These are phyloP conservation scores for Toxotes lorentzi DNA, from an alignment of 2,797 vertebrate species.

Conservation along the genomic window DNA sequence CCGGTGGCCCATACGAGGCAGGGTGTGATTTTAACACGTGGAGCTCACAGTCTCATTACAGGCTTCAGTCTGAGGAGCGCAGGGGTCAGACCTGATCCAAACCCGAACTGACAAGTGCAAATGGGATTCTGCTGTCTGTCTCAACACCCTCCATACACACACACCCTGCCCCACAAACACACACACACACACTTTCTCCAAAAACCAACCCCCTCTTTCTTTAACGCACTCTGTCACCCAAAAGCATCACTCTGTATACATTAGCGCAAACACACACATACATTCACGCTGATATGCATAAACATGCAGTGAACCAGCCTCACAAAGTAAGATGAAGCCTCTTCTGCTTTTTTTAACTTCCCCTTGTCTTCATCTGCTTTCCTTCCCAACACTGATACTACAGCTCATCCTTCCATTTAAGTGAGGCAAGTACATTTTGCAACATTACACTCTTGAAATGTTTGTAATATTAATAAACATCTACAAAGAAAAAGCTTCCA, in stretches of 20 bases:
- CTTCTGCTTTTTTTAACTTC: constrained; percentile 11
- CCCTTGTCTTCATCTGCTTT: constrained; percentile 13
- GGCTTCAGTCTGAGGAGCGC: constrained; percentile 69
- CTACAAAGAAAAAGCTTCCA: not conserved
- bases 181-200: constrained; percentile 38
- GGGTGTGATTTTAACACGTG: constrained; percentile 76
- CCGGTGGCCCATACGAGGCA: constrained; percentile 48
- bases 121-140: constrained; percentile 84
- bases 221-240: constrained; percentile 39
- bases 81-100: constrained; percentile 85
- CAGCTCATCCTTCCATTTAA: constrained; percentile 4
- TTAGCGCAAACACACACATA: constrained; percentile 37
- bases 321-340: constrained; percentile 9
- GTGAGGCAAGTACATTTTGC: constrained; percentile 4
- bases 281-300: constrained; percentile 26
- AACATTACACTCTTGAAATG: constrained; percentile 1
- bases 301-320: constrained; percentile 23
- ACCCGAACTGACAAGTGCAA: constrained; percentile 85
- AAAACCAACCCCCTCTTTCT: constrained; percentile 45
- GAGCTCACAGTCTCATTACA: constrained; percentile 80
- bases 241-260: constrained; percentile 52
- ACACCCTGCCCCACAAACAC: constrained; percentile 41
- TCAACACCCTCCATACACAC: constrained; percentile 61
- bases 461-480: not conserved
- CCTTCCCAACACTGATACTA: not conserved